phyloP scores from a whole-genome alignment of 2,797 vertebrate species.

The Lindbergichthys nudifrons region DNA sequence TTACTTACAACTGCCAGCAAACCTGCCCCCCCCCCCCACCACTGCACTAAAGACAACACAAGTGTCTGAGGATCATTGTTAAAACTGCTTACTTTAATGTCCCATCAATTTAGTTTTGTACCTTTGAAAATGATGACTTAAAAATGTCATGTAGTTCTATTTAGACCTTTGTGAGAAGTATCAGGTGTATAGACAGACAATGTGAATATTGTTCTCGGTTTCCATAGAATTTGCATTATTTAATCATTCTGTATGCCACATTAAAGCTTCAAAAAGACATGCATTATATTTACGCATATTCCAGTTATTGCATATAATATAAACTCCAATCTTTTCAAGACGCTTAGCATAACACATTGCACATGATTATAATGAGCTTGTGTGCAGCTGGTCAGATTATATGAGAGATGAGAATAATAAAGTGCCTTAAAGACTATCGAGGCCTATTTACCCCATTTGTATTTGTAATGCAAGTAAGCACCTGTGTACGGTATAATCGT shows the following conservation, averaged over 20 bases:
- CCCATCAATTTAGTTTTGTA: no score
- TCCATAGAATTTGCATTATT: no score
- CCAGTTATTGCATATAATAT: background rate
- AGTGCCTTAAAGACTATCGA: background rate
- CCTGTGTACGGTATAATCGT: background rate
- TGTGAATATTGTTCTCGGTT: no score
- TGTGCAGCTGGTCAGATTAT: conserved; percentile 6
- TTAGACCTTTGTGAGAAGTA: no score
- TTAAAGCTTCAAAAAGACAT: background rate
- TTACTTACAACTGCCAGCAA: background rate
- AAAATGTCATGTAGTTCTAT: no score
- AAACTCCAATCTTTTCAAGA: background rate
- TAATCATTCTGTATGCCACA: no score
- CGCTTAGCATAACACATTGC: no score
- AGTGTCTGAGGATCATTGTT: background rate
- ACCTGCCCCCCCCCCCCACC: background rate
- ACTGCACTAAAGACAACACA: background rate
- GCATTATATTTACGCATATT: background rate
- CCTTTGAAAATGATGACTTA: no score
- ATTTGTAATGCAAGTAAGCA: background rate
- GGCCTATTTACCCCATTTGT: background rate
- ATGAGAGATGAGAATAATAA: background rate
- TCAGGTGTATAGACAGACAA: no score
- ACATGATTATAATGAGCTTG: no score
- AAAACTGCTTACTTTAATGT: background rate